A percentile compares a stretch with the other conserved stretches of the same genome.
Evolutionary conservation across 2,113 vertebrate species (phyloP).

Genomic region (Muntiacus reevesi): DNA sequence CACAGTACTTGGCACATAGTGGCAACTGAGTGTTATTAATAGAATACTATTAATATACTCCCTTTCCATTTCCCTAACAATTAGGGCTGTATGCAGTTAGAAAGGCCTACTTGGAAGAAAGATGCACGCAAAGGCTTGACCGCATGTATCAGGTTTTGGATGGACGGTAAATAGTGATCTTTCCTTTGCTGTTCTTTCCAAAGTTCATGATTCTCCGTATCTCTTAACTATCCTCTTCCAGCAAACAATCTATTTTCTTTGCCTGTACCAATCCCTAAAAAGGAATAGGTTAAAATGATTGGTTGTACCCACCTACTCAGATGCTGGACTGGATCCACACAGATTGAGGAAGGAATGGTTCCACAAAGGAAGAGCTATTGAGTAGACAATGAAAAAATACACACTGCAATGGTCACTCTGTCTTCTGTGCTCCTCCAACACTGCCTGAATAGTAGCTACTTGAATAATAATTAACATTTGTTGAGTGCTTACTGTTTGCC

Average conservation of each 20-base stretch:
- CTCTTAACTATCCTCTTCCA: neutral
- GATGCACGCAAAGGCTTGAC: neutral
- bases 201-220: neutral
- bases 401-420: neutral
- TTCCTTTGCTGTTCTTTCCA: neutral
- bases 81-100: neutral
- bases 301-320: neutral
- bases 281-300: neutral
- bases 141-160: neutral
- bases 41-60: neutral
- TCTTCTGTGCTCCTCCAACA: neutral
- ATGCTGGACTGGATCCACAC: neutral
- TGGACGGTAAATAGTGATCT: neutral
- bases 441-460: neutral
- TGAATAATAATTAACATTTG: neutral
- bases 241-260: neutral
- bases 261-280: neutral
- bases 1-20: neutral
- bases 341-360: neutral
- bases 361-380: neutral
- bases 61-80: neutral
- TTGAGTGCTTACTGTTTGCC: neutral
- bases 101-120: neutral
- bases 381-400: neutral
- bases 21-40: too few species aligned